Conservation (phyloP, 2,113 vertebrate species). For the Zapornia atra region DNA sequence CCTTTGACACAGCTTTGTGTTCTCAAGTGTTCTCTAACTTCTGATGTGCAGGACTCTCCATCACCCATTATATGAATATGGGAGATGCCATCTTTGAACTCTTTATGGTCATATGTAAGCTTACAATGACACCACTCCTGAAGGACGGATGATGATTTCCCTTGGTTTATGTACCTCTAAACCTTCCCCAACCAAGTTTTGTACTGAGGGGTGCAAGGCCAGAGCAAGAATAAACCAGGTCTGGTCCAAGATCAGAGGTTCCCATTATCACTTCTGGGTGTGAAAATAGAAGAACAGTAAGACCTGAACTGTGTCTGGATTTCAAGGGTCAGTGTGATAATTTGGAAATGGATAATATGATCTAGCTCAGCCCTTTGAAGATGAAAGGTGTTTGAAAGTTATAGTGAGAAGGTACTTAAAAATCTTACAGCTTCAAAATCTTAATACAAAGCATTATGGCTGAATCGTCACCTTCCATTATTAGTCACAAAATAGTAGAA, state of each 20-base stretch:
- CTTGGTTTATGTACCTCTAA: not conserved
- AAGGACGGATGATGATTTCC: not conserved
- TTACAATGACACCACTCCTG: not conserved
- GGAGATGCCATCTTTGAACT: not conserved
- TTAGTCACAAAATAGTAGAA: not conserved
- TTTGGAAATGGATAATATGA: not conserved
- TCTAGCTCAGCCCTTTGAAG: not conserved
- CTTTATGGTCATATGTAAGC: not conserved
- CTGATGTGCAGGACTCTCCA: not conserved
- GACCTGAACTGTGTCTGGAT: not conserved
- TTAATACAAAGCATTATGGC: not conserved
- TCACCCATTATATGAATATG: not conserved
- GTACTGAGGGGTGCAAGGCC: not conserved
- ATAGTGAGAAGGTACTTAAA: not conserved
- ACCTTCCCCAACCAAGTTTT: not conserved
- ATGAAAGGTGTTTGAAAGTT: not conserved
- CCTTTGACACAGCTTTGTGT: not conserved
- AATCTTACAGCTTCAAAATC: not conserved
- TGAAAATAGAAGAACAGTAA: not conserved
- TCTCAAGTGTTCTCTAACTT: slow-evolving; percentile 21
- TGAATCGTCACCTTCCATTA: not conserved
- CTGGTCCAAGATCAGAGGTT: not conserved
- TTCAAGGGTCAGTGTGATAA: not conserved
- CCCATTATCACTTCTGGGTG: not conserved
- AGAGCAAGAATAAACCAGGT: not conserved